phyloP scores from a whole-genome alignment of 1,140 invertebrate genomes.

The Aphaenogaster floridana region DNA sequence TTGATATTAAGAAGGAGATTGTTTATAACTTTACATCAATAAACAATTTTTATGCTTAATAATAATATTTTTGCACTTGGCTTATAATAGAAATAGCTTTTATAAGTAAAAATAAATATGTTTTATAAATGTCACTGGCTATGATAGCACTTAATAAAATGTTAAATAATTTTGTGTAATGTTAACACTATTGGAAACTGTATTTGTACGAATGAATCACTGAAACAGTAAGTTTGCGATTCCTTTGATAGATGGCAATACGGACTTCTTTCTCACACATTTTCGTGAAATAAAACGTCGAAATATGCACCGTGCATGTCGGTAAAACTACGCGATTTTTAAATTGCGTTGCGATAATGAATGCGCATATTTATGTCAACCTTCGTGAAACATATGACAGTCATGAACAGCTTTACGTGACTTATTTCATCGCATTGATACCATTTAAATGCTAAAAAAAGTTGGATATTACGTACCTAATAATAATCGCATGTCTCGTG shows the following conservation, averaged over 20 bases:
- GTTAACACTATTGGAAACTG: neutral
- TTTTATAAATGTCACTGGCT: neutral
- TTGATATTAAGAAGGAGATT: neutral
- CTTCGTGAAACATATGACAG: slow-evolving; percentile 3
- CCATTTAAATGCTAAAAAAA: slow-evolving; percentile 15
- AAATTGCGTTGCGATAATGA: slow-evolving; percentile 26
- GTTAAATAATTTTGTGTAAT: neutral
- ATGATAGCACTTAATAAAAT: neutral
- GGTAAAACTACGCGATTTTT: slow-evolving; percentile 32
- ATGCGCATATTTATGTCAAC: slow-evolving; percentile 33
- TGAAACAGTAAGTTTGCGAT: slow-evolving; percentile 29
- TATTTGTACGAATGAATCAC: neutral
- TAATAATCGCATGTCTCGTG: neutral
- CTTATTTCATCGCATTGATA: neutral
- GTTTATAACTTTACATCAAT: neutral
- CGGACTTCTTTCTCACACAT: neutral
- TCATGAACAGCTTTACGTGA: neutral
- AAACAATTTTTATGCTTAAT: neutral
- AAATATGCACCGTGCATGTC: neutral
- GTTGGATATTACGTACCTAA: neutral
- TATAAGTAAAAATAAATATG: neutral
- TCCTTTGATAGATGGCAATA: slow-evolving; percentile 63
- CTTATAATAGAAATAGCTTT: neutral
- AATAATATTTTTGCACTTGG: neutral
- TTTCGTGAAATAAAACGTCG: neutral